phyloP scores from a whole-genome alignment of 2,797 vertebrate genomes.

The Pagetopsis macropterus region DNA sequence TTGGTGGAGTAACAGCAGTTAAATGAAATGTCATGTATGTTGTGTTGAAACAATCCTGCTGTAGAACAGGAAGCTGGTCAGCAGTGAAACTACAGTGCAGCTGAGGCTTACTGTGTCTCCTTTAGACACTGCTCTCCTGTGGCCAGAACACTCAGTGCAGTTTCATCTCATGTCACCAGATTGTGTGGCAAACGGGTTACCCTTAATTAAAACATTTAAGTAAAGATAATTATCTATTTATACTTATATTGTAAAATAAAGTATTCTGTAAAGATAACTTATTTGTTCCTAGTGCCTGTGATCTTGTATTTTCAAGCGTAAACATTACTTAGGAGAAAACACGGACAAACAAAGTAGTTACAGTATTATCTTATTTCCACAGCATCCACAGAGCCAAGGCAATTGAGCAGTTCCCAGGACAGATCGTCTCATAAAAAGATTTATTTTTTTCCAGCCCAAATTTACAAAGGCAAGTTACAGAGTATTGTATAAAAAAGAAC shows the following conservation, averaged over 20 bases:
- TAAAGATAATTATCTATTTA: background rate
- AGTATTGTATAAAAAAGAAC: conserved; percentile 95
- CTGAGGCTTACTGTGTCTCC: background rate
- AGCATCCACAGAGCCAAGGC: conserved; percentile 30
- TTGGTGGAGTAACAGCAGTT: background rate
- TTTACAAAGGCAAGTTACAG: conserved; percentile 97
- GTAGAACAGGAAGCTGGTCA: background rate
- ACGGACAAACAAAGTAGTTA: background rate
- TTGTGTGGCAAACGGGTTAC: background rate
- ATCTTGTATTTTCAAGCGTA: background rate
- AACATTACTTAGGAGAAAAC: background rate
- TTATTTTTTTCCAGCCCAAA: conserved; percentile 98
- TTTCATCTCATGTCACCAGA: background rate
- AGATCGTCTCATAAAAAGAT: conserved; percentile 99
- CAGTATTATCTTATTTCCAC: background rate
- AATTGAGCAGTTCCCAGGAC: conserved; percentile 83
- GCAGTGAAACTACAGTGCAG: conserved; percentile 23
- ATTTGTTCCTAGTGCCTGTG: background rate
- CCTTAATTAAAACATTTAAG: background rate
- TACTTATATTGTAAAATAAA: background rate
- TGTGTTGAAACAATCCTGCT: background rate
- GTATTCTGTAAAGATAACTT: background rate
- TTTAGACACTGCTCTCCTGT: conserved; percentile 67
- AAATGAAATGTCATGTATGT: background rate
- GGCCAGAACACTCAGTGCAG: conserved; percentile 45